Conservation (phyloP, 2,113 vertebrate species). For the Xiphorhynchus elegans region DNA sequence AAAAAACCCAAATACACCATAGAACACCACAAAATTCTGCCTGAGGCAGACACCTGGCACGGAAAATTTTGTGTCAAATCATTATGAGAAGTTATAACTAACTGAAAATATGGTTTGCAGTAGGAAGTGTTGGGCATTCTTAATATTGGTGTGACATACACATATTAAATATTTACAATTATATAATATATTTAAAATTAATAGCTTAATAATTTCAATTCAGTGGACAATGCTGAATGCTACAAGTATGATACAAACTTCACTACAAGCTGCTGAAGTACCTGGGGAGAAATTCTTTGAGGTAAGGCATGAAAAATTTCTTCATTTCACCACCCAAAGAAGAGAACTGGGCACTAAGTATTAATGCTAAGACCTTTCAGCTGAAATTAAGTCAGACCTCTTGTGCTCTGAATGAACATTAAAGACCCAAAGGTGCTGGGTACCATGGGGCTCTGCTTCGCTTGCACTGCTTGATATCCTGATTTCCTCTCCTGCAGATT, state of each 20-base stretch:
- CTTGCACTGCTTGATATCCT: neutral
- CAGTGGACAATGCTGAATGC: neutral
- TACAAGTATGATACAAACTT: neutral
- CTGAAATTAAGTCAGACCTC: neutral
- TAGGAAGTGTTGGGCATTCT: neutral
- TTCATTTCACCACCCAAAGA: neutral
- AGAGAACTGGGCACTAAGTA: neutral
- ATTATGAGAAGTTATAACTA: constrained; percentile 7
- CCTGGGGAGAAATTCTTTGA: neutral
- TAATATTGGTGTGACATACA: neutral
- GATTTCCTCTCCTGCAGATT: neutral
- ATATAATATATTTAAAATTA: neutral
- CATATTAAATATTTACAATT: neutral
- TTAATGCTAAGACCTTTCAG: neutral
- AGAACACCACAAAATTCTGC: constrained; percentile 34
- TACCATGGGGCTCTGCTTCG: neutral
- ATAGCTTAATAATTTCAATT: neutral
- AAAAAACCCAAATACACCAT: neutral
- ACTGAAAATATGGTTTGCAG: constrained; percentile 14
- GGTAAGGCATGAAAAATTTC: neutral
- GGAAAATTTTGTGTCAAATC: constrained; percentile 20
- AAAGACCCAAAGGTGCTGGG: neutral
- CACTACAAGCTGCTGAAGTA: neutral
- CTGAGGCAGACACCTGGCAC: constrained; percentile 46
- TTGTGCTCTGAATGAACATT: neutral